phyloP scores from a whole-genome alignment of 92 coral and sea anemone species.

The Parazoanthus atlanticus region DNA sequence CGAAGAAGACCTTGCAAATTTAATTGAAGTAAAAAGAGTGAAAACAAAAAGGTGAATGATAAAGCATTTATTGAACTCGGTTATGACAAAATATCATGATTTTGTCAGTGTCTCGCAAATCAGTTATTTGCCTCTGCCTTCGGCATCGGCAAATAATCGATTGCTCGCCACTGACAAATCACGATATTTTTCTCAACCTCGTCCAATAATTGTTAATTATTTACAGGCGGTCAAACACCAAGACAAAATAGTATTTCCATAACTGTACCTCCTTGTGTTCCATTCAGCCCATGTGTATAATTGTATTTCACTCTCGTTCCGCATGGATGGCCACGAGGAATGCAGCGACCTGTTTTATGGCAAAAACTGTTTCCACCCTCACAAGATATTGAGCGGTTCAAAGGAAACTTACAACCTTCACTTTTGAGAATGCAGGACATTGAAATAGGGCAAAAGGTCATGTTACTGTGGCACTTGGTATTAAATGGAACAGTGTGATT shows the following conservation, averaged over 20 bases:
- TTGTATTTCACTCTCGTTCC: conserved; percentile 25
- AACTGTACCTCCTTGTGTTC: conserved; percentile 17
- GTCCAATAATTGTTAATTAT: no score
- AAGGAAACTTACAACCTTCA: conserved; percentile 25
- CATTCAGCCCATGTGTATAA: conserved; percentile 3
- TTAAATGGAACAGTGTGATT: conserved; percentile 26
- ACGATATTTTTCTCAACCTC: no score
- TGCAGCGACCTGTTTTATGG: conserved; percentile 22
- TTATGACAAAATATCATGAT: no score
- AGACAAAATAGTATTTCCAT: no score
- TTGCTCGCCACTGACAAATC: no score
- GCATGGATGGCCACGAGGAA: not conserved
- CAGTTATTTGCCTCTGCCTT: no score
- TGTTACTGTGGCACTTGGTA: not conserved
- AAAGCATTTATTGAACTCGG: no score
- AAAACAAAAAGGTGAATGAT: no score
- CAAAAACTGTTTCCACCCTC: conserved; percentile 16
- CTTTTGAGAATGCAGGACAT: conserved; percentile 21
- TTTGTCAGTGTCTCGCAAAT: no score
- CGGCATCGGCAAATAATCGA: no score
- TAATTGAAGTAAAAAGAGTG: no score
- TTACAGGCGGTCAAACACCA: not conserved
- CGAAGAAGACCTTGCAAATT: no score
- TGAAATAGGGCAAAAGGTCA: conserved; percentile 22
- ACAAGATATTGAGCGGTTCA: conserved; percentile 9